Conservation (phyloP, 2,797 vertebrate genomes). For the Scolopax rusticola region DNA sequence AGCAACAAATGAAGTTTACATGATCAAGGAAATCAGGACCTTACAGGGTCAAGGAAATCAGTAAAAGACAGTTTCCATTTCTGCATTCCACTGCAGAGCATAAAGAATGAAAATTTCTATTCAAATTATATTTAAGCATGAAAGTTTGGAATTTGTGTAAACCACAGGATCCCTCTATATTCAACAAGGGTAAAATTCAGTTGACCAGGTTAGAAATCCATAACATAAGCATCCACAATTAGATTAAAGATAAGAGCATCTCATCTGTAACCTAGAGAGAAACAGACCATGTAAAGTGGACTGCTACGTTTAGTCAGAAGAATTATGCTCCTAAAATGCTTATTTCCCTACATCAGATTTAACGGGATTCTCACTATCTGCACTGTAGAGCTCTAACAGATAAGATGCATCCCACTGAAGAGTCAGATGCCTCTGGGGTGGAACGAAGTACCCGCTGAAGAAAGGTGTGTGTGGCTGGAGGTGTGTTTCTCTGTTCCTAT, state of each 20-base stretch:
- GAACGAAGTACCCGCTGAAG: fast-evolving
- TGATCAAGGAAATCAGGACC: neutral
- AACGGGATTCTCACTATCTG: neutral
- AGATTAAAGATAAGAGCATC: neutral
- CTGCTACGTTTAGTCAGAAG: neutral
- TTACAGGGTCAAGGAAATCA: neutral
- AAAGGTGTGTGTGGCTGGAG: neutral
- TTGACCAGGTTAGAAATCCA: neutral
- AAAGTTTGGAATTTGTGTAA: neutral
- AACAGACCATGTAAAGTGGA: neutral
- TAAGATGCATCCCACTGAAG: neutral
- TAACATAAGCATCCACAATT: neutral
- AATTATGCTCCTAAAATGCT: neutral
- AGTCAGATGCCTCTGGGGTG: neutral
- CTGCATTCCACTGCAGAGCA: neutral
- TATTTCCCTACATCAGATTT: neutral
- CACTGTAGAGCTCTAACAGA: neutral
- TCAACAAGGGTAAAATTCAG: neutral
- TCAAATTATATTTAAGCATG: neutral
- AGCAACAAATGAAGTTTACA: neutral
- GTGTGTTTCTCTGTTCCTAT: neutral
- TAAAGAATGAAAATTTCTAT: neutral
- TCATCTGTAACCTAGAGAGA: neutral
- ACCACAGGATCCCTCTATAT: neutral
- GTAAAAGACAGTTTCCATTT: neutral